Evolutionary conservation across 2,113 vertebrate species (phyloP).

Genomic region (Osmerus mordax): DNA sequence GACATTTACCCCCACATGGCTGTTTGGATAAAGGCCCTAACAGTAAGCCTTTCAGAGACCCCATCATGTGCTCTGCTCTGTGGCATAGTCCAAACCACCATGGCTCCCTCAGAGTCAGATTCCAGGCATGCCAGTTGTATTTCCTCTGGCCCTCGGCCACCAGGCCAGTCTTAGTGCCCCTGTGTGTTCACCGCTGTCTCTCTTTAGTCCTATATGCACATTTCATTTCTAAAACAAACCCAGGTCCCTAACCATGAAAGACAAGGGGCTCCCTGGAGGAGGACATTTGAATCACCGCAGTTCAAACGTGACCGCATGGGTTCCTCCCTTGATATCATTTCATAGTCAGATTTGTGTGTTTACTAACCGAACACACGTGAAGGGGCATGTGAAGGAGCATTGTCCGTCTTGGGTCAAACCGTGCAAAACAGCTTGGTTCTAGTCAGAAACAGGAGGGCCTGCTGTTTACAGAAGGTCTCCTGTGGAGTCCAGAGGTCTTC

Average conservation of each 20-base stretch:
- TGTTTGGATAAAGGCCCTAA: slow-evolving; percentile 48
- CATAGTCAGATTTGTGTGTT: background rate
- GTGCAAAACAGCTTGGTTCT: slow-evolving; percentile 50
- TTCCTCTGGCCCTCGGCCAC: slow-evolving; percentile 60
- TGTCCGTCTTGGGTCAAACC: slow-evolving; percentile 58
- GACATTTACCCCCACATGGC: slow-evolving; percentile 21
- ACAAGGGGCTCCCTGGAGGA: slow-evolving; percentile 31
- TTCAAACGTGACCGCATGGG: slow-evolving; percentile 15
- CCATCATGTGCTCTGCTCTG: slow-evolving; percentile 56
- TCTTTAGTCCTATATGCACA: slow-evolving; percentile 37
- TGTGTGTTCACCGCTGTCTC: slow-evolving; percentile 44
- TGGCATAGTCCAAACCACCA: slow-evolving; percentile 52
- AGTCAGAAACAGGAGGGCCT: slow-evolving; percentile 39
- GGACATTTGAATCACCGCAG: slow-evolving; percentile 30
- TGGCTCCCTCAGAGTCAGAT: slow-evolving; percentile 55
- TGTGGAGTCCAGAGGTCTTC: slow-evolving; percentile 1
- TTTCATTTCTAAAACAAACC: slow-evolving; percentile 65
- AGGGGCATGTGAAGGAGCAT: slow-evolving; percentile 53
- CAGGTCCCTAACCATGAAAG: slow-evolving; percentile 42
- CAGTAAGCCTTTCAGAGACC: slow-evolving; percentile 63
- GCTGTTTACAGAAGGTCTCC: slow-evolving; percentile 21
- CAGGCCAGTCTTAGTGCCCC: slow-evolving; percentile 52
- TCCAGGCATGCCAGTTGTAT: slow-evolving; percentile 66
- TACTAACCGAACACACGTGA: slow-evolving; percentile 40
- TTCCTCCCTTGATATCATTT: background rate